phyloP scores from a whole-genome alignment of 2,797 vertebrate genomes.

The Gallinago solitaria region DNA sequence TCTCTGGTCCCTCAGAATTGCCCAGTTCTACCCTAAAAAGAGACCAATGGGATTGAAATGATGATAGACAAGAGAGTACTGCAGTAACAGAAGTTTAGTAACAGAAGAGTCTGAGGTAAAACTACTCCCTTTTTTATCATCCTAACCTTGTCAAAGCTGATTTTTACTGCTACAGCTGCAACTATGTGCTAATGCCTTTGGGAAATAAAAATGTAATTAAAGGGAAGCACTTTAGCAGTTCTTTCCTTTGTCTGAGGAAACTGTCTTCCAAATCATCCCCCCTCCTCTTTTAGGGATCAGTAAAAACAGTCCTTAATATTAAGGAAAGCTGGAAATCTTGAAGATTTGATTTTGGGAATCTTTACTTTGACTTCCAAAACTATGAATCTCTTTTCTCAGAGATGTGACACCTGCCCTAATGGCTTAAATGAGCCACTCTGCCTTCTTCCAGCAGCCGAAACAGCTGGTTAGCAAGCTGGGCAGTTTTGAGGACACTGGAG shows the following conservation, averaged over 20 bases:
- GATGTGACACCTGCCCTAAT: neutral
- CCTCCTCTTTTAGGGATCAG: neutral
- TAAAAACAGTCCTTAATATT: neutral
- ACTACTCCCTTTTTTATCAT: neutral
- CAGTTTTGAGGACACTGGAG: neutral
- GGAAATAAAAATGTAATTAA: conserved; percentile 4
- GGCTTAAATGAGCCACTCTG: neutral
- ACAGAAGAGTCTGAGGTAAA: neutral
- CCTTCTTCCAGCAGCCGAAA: conserved; percentile 14
- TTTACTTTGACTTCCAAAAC: conserved; percentile 24
- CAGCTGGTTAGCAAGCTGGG: neutral
- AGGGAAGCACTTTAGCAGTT: neutral
- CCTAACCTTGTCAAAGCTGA: neutral
- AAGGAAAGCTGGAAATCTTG: neutral
- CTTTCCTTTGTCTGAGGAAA: neutral
- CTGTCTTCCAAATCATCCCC: neutral
- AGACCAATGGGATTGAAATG: neutral
- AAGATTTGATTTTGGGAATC: neutral
- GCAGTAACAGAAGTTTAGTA: neutral
- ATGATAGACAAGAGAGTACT: neutral
- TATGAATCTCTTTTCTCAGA: conserved; percentile 9
- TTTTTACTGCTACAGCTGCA: neutral
- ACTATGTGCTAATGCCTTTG: neutral
- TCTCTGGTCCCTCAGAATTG: neutral
- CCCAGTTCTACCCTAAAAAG: neutral